Percentiles rank a stretch among this genome's conserved stretches.
Evolutionary conservation across 2,797 vertebrate genomes (phyloP).

Genomic region (Lepidocolaptes lacrymiger): DNA sequence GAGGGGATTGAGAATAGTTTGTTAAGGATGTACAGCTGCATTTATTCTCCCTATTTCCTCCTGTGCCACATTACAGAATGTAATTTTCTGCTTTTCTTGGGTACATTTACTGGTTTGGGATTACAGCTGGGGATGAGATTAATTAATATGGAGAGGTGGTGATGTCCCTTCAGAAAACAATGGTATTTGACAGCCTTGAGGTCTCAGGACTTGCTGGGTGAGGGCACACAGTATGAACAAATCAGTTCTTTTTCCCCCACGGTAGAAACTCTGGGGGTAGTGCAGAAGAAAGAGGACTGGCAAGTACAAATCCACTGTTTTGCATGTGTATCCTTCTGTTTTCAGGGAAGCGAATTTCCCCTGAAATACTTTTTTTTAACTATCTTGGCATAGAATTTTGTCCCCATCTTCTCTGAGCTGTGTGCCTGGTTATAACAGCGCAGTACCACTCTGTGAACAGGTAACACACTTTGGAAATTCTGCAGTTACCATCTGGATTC

Average conservation of each 20-base stretch:
- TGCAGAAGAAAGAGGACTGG: background rate
- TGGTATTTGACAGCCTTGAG: background rate
- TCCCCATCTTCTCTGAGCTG: background rate
- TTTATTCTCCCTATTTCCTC: background rate
- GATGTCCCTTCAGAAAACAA: background rate
- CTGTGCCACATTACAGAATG: background rate
- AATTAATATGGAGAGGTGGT: background rate
- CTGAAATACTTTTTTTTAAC: background rate
- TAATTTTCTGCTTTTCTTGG: background rate
- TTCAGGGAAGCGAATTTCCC: background rate
- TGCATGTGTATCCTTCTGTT: background rate
- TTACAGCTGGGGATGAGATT: background rate
- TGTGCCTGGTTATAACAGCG: background rate
- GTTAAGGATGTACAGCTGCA: background rate
- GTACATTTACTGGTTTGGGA: background rate
- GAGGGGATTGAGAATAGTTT: background rate
- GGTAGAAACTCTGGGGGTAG: background rate
- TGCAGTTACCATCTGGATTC: background rate
- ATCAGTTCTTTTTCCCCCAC: background rate
- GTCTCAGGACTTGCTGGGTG: background rate
- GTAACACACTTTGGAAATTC: background rate
- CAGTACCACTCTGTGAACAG: background rate
- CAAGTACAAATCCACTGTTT: background rate
- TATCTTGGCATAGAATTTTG: background rate
- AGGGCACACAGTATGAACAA: background rate